A percentile compares a stretch with the other conserved stretches of the same genome.
Evolutionary conservation across 2,888 invertebrate genomes (phyloP).

Genomic region (Oligia latruncula): DNA sequence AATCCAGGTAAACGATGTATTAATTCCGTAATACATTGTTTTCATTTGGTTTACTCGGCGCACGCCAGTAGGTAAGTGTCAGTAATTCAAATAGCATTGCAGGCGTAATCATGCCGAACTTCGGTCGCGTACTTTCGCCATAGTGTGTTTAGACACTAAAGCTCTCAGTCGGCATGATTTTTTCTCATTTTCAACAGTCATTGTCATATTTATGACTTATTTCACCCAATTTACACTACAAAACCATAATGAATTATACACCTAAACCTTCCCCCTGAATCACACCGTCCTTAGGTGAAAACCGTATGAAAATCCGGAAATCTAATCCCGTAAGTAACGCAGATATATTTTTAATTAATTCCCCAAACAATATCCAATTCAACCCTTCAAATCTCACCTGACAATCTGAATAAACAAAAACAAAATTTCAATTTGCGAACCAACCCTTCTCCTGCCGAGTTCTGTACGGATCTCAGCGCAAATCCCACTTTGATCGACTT

Average conservation of each 20-base stretch:
- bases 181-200: background rate
- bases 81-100: too few species aligned
- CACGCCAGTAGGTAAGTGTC: too few species aligned
- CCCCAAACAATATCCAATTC: conserved; percentile 59
- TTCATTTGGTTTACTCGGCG: background rate
- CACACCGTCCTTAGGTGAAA: background rate
- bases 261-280: background rate
- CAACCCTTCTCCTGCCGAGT: conserved; percentile 71
- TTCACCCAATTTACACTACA: background rate
- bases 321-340: background rate
- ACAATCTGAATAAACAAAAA: conserved; percentile 82
- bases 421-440: conserved; percentile 84
- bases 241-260: background rate
- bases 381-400: conserved; percentile 75
- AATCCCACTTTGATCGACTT: conserved; percentile 88
- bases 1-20: background rate
- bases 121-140: too few species aligned
- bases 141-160: too few species aligned
- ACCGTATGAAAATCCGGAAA: background rate
- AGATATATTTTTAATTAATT: conserved; percentile 55
- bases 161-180: too few species aligned
- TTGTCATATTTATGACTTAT: background rate
- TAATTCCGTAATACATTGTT: background rate
- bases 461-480: conserved; percentile 76
- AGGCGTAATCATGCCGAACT: too few species aligned